These are phyloP conservation scores for Pardalotus punctatus DNA, from an alignment of 2,113 vertebrate species.

Conservation along the genomic window DNA sequence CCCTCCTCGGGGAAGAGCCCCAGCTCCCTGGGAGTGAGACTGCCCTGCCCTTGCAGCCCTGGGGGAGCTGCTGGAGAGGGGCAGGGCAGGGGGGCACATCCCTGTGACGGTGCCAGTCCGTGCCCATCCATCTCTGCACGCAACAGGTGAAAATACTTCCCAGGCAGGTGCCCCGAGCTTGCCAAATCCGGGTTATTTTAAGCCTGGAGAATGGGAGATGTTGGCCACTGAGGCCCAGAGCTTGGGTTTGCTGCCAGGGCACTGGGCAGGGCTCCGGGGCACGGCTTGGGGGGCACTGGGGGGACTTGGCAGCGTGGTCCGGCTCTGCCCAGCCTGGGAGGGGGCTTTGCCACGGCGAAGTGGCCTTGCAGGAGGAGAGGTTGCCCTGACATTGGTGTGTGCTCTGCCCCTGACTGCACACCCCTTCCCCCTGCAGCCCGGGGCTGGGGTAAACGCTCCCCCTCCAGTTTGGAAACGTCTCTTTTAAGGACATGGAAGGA, in stretches of 20 bases:
- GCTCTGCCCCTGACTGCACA: background rate
- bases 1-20: background rate
- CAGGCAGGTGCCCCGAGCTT: background rate
- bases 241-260: background rate
- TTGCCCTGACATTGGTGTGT: rapidly evolving
- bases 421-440: background rate
- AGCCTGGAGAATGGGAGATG: background rate
- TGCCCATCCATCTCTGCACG: constrained; percentile 29
- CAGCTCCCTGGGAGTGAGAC: background rate
- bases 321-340: background rate
- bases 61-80: background rate
- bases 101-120: rapidly evolving
- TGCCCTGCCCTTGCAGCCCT: background rate
- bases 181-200: constrained; percentile 55
- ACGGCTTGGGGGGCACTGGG: background rate
- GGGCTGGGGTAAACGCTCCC: background rate
- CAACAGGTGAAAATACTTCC: constrained; percentile 6
- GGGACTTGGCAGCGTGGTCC: background rate
- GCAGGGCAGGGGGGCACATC: background rate
- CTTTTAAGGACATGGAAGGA: constrained; percentile 40
- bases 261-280: background rate
- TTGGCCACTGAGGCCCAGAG: background rate
- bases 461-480: background rate
- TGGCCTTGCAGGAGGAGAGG: too few species aligned
- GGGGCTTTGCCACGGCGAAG: background rate